These are phyloP conservation scores for Catharus fuscescens DNA, from an alignment of 2,113 vertebrate species.

Conservation along the genomic window DNA sequence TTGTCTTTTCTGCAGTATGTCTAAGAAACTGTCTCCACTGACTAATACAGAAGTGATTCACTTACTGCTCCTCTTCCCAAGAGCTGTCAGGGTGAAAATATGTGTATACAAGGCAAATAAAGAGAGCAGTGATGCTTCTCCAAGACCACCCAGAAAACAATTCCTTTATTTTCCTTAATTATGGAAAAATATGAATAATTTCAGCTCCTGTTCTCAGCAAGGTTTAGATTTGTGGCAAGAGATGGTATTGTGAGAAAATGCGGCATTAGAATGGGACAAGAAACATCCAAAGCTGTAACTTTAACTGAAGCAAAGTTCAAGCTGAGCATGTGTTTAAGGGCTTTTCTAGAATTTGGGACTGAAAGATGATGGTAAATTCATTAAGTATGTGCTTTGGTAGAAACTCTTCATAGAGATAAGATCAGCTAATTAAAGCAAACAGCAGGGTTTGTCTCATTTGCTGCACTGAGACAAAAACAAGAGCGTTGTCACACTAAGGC, in stretches of 20 bases:
- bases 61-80: neutral
- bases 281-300: neutral
- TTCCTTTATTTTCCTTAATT: neutral
- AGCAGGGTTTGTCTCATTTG: neutral
- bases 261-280: neutral
- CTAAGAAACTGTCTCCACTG: neutral
- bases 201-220: neutral
- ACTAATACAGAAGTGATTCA: neutral
- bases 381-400: neutral
- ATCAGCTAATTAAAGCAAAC: conserved; percentile 17
- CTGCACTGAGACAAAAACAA: neutral
- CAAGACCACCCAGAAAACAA: neutral
- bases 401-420: neutral
- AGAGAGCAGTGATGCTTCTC: neutral
- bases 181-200: neutral
- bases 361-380: neutral
- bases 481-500: neutral
- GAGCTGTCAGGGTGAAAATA: neutral
- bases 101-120: neutral
- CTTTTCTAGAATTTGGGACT: neutral
- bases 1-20: neutral
- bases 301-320: neutral
- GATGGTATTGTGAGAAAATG: neutral
- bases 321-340: neutral
- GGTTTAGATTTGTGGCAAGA: neutral